These are phyloP conservation scores for Martes flavigula DNA, from an alignment of 2,797 vertebrate species.

Conservation along the genomic window DNA sequence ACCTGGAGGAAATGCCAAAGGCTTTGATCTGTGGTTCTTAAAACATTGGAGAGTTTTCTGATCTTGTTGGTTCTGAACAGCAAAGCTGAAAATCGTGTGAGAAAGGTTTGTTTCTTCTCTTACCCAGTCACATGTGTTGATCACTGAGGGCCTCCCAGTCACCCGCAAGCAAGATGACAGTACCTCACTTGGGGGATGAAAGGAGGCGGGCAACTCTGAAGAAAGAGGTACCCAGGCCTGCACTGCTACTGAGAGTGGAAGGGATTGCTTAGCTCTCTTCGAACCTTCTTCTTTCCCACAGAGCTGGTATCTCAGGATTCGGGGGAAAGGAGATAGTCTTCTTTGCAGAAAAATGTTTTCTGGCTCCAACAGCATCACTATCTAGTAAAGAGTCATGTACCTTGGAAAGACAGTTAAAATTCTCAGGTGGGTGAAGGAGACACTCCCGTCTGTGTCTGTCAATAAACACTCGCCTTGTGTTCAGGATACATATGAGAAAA, in stretches of 20 bases:
- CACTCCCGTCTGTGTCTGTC: neutral
- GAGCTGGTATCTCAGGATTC: neutral
- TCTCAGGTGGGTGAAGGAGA: neutral
- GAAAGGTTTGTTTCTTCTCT: neutral
- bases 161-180: neutral
- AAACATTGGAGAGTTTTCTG: conserved; percentile 18
- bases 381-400: neutral
- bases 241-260: neutral
- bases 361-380: neutral
- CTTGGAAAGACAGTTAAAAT: neutral
- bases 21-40: conserved; percentile 28
- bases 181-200: neutral
- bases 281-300: neutral
- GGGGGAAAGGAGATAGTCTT: neutral
- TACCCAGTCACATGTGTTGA: neutral
- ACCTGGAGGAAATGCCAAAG: conserved; percentile 10
- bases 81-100: neutral
- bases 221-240: neutral
- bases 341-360: neutral
- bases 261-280: neutral
- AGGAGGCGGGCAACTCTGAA: neutral
- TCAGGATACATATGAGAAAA: neutral
- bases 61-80: neutral
- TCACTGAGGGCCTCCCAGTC: neutral
- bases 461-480: neutral